Percentiles rank a stretch among this genome's conserved stretches.
Conservation (phyloP, 2,888 invertebrate species). For the Erpobdella octoculata region DNA sequence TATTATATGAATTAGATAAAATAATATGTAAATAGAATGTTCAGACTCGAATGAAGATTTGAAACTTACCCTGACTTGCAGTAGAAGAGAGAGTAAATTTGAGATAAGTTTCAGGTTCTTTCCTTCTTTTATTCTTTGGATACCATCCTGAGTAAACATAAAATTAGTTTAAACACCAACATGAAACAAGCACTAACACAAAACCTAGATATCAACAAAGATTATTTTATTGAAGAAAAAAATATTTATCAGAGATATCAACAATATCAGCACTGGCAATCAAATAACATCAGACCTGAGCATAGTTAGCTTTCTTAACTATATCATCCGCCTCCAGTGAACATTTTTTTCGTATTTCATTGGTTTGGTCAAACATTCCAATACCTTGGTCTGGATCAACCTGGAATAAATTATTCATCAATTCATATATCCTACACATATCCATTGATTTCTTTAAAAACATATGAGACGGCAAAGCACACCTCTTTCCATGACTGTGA, state of each 20-base stretch:
- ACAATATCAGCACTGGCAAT: not conserved
- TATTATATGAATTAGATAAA: not conserved
- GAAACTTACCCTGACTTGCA: slow-evolving; percentile 67
- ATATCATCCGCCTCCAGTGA: slow-evolving; percentile 73
- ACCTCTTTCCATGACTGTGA: slow-evolving; percentile 72
- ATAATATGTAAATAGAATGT: not conserved
- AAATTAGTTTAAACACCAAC: not conserved
- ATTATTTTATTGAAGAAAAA: too few species aligned
- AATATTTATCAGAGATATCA: not conserved
- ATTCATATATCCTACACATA: too few species aligned
- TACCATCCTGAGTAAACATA: slow-evolving; percentile 28
- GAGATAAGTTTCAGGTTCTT: slow-evolving; percentile 69
- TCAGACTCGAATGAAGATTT: not conserved
- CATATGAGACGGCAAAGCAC: too few species aligned
- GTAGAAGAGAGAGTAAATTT: slow-evolving; percentile 77
- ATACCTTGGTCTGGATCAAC: slow-evolving; percentile 73
- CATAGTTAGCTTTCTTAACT: slow-evolving; percentile 58
- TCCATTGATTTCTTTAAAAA: too few species aligned
- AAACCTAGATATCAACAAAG: not conserved
- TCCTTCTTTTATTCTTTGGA: slow-evolving; percentile 45
- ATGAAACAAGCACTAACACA: not conserved
- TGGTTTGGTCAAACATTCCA: slow-evolving; percentile 76
- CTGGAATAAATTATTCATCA: too few species aligned
- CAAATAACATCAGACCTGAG: slow-evolving; percentile 28
- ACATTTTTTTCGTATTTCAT: slow-evolving; percentile 77